Conservation (phyloP, 1,140 invertebrate genomes). For the Cydia splendana region DNA sequence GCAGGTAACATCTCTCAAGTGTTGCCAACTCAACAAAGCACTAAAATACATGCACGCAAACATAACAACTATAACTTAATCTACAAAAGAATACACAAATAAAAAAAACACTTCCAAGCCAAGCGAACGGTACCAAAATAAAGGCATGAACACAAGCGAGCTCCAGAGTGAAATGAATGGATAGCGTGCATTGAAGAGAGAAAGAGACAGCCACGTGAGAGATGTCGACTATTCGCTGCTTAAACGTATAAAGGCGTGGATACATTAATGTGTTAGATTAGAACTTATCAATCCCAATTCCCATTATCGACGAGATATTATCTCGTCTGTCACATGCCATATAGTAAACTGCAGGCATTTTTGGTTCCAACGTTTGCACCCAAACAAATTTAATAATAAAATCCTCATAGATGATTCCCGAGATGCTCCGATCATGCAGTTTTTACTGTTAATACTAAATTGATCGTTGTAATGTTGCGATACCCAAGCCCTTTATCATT, state of each 20-base stretch:
- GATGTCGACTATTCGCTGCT: slow-evolving; percentile 69
- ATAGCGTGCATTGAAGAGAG: slow-evolving; percentile 63
- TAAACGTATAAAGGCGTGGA: slow-evolving; percentile 39
- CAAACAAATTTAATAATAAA: neutral
- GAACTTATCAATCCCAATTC: neutral
- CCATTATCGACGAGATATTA: neutral
- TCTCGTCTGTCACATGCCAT: neutral
- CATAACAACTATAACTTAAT: slow-evolving; percentile 42
- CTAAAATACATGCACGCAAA: slow-evolving; percentile 58
- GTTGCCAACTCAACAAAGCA: slow-evolving; percentile 49
- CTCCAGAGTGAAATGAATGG: slow-evolving; percentile 53
- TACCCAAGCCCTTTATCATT: slow-evolving; percentile 6
- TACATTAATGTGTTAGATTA: slow-evolving; percentile 38
- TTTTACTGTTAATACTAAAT: neutral
- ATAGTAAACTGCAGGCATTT: neutral
- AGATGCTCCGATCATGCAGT: neutral
- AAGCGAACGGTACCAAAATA: slow-evolving; percentile 42
- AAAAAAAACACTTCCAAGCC: slow-evolving; percentile 21
- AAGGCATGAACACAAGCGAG: slow-evolving; percentile 42
- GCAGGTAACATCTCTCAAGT: slow-evolving; percentile 78
- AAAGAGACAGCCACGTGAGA: slow-evolving; percentile 74
- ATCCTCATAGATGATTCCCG: neutral
- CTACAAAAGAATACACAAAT: slow-evolving; percentile 33
- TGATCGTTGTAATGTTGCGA: neutral
- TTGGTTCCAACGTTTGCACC: neutral